A percentile compares a stretch with the other conserved stretches of the same genome.
Conservation (phyloP, 2,888 invertebrate species). For the Parapristionchus giblindavisi region DNA sequence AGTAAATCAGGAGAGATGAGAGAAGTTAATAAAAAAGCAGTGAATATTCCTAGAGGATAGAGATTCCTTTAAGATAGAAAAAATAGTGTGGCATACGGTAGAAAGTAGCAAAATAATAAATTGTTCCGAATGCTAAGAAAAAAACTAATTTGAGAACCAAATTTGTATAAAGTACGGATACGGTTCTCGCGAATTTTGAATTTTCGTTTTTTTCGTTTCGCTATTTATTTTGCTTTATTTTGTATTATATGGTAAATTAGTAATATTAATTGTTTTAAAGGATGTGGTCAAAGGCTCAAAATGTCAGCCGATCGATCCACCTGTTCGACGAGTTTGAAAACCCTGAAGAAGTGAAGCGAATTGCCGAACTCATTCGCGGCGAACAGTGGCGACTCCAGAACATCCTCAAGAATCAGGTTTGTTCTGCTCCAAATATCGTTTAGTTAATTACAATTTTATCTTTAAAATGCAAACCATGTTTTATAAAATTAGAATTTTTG, state of each 20-base stretch:
- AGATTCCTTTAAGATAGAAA: no score
- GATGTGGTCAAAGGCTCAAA: constrained; percentile 32
- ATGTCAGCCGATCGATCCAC: constrained; percentile 15
- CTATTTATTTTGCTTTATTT: not conserved
- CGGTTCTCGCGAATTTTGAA: not conserved
- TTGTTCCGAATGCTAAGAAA: no score
- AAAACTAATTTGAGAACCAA: no score
- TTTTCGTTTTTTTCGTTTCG: not conserved
- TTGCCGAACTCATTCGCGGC: constrained; percentile 4
- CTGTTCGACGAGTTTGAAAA: constrained; percentile 18
- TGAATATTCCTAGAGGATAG: no score
- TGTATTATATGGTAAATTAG: not conserved
- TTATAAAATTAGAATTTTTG: not conserved
- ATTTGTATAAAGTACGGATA: no score
- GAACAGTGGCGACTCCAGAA: constrained; percentile 35
- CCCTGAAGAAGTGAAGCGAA: constrained; percentile 10
- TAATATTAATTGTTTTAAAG: not conserved
- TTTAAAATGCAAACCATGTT: not conserved
- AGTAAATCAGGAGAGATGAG: no score
- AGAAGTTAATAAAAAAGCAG: no score
- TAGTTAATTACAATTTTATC: no score
- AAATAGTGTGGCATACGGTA: no score
- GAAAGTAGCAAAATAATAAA: no score
- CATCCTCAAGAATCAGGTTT: constrained; percentile 34
- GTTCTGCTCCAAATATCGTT: not conserved